Evolutionary conservation across 2,888 invertebrate genomes (phyloP).

Genomic region (Ypsolopha sequella): DNA sequence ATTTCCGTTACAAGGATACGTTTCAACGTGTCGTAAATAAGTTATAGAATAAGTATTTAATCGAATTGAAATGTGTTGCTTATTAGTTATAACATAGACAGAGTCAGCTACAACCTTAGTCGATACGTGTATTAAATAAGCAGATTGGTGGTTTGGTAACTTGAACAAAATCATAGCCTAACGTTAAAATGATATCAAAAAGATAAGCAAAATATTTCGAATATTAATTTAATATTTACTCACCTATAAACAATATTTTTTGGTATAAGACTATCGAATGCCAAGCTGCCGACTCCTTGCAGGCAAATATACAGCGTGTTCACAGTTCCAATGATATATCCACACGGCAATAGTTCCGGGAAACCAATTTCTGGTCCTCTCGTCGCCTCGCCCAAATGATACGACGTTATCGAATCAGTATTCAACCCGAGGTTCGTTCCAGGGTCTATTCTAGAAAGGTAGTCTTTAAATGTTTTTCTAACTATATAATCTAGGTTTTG

Average conservation of each 20-base stretch:
- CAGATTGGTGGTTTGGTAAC: no score
- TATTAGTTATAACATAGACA: no score
- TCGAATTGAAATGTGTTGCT: no score
- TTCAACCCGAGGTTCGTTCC: conserved; percentile 87
- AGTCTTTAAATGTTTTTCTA: conserved; percentile 94
- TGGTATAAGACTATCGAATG: conserved; percentile 96
- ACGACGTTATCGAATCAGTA: conserved; percentile 92
- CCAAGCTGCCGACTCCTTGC: conserved; percentile 86
- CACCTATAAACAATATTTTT: conserved; percentile 94
- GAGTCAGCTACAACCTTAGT: no score
- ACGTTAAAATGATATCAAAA: no score
- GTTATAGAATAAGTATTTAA: no score
- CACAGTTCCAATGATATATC: conserved; percentile 91
- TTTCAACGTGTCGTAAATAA: no score
- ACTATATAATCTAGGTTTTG: conserved; percentile 93
- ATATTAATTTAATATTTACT: no score
- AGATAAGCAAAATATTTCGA: no score
- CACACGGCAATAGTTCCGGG: conserved; percentile 93
- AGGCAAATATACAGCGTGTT: conserved; percentile 91
- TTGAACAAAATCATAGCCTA: no score
- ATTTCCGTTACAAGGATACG: no score
- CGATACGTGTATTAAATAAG: no score
- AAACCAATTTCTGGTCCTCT: conserved; percentile 83
- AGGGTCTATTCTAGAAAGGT: conserved; percentile 92
- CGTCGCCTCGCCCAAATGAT: conserved; percentile 92